Evolutionary conservation across 35 echinoderm and acorn worm genomes (phyloP), one percentile per base, ranked within the genome.

Genomic region (Apostichopus parvimensis): DNA sequence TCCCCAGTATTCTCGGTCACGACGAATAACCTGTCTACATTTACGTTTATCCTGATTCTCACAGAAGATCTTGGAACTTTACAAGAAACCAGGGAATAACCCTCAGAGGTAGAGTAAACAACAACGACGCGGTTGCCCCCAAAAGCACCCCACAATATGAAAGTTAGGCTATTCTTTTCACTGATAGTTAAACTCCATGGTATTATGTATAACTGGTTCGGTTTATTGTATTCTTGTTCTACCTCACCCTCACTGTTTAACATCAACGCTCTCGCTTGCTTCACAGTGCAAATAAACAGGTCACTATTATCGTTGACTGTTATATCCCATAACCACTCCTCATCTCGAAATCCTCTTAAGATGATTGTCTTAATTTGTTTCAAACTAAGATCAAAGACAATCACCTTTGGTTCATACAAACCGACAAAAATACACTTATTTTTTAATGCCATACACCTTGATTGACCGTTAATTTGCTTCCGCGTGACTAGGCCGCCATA

Each of bases 1-100:
- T 80, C 78, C 52, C 78, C 78, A 34, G 6, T 80, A 11, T 80
- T 26, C 6, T 15, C 12, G 78, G 78, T 80, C 5, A 80, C 78
- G 9, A 52, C 25, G 52, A 80, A 53, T 26, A 80, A 52, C 53
- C 78, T 80, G 78, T 52, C 8, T 80, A 80, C 53, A 17, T 80
- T 80, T 4, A 45, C 52, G 8, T 80, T 80, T 22, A 45, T 80
- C 78, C 78, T 80, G 78, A 80, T 80, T 80, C 78, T 80, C 21
- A 9, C 9, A 11, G 78, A 80, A 80, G 28, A 6, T 0, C 52
- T 52, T 45, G 24, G 8, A 80, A 80, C 78, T 34, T 34, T 26
- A 52, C 28, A 80, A 12, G 78, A 80, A 80, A 55, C 78, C 78
- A 80, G 52, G 15, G 22, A 80, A 80, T 80, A 8, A 80, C 53